Conservation (phyloP, 2,888 invertebrate genomes). For the Dryococelus australis region DNA sequence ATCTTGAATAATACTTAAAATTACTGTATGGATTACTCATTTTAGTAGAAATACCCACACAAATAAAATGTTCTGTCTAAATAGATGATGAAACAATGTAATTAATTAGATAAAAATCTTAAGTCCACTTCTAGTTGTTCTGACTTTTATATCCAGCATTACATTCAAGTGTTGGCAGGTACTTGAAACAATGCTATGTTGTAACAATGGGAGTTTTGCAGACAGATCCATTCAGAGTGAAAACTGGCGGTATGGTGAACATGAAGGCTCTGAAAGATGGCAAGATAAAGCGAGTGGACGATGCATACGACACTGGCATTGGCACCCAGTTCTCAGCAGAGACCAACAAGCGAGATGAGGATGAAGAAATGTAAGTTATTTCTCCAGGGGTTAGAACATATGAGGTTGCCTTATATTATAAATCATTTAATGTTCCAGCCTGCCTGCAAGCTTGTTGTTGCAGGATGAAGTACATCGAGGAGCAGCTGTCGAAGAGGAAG, state of each 20-base stretch:
- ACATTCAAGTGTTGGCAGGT: too few species aligned
- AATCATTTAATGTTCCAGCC: background rate
- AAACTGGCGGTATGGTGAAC: constrained; percentile 87
- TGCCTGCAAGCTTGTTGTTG: constrained; percentile 19
- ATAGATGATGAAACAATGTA: too few species aligned
- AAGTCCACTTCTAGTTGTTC: too few species aligned
- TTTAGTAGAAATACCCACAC: too few species aligned
- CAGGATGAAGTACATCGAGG: constrained; percentile 84
- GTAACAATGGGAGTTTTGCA: constrained; percentile 50
- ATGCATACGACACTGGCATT: constrained; percentile 92
- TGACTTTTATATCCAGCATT: too few species aligned
- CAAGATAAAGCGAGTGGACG: constrained; percentile 81
- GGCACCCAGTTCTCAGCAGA: constrained; percentile 98
- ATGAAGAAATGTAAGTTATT: constrained; percentile 91
- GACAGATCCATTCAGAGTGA: constrained; percentile 78
- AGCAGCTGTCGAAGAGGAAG: constrained; percentile 86
- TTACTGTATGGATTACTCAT: too few species aligned
- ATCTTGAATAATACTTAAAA: too few species aligned
- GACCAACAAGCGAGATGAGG: constrained; percentile 97
- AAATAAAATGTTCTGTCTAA: too few species aligned
- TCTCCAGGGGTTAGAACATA: constrained; percentile 40
- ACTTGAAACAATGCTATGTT: too few species aligned
- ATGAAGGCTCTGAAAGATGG: constrained; percentile 86
- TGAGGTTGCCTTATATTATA: background rate
- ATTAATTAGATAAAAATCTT: too few species aligned